Conservation (phyloP, 2,797 vertebrate genomes). For the Anguilla marmorata region DNA sequence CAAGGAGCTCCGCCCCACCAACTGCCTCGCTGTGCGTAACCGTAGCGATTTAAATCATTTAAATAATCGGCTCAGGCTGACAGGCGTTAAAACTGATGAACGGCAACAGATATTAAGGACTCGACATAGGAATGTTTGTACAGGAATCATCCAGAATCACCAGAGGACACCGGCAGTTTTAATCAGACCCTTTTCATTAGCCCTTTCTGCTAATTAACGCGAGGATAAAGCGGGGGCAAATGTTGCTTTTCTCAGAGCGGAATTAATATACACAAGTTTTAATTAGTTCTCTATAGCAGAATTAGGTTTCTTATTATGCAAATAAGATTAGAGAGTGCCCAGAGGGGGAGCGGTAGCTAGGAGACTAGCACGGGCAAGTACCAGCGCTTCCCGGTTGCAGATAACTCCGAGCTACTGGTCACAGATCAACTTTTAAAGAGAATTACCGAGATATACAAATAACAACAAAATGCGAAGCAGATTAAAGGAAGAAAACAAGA, state of each 20-base stretch:
- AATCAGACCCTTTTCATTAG: slow-evolving; percentile 18
- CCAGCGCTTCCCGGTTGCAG: background rate
- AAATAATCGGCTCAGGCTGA: background rate
- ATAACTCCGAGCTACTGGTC: background rate
- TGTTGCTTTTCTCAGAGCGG: slow-evolving; percentile 20
- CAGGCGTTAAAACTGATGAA: background rate
- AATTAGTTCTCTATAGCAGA: slow-evolving; percentile 26
- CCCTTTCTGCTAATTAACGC: background rate
- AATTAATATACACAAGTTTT: slow-evolving; percentile 23
- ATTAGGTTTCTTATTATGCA: slow-evolving; percentile 24
- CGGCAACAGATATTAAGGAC: background rate
- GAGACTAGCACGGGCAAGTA: background rate
- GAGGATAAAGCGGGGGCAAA: slow-evolving; percentile 7
- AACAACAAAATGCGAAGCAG: background rate
- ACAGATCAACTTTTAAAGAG: background rate
- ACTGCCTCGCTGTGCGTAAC: background rate
- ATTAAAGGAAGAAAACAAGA: background rate
- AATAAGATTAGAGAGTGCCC: background rate
- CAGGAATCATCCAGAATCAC: background rate
- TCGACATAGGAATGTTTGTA: background rate
- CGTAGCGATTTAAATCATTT: background rate
- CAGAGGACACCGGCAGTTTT: slow-evolving; percentile 10
- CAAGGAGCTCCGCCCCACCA: slow-evolving; percentile 42
- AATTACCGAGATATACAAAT: background rate
- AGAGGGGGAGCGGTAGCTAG: background rate